phyloP scores from a whole-genome alignment of 2,113 vertebrate genomes.

The Indri indri region DNA sequence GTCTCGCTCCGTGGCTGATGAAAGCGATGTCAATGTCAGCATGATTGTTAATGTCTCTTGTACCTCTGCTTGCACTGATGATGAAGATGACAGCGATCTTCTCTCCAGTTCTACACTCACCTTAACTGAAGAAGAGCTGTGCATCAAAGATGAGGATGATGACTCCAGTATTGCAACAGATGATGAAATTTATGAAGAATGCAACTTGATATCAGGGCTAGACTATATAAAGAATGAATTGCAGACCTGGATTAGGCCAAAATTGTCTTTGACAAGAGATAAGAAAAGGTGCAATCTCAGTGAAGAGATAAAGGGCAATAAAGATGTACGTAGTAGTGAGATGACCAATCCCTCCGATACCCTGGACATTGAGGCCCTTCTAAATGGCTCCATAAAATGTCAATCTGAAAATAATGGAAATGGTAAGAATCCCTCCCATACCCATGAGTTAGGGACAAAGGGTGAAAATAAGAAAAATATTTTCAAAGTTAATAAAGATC shows the following conservation, averaged over 20 bases:
- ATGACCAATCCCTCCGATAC: slow-evolving; percentile 78
- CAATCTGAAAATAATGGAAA: slow-evolving; percentile 86
- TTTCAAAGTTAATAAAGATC: slow-evolving; percentile 83
- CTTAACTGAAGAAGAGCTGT: slow-evolving; percentile 96
- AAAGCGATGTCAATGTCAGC: slow-evolving; percentile 94
- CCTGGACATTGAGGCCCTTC: slow-evolving; percentile 83
- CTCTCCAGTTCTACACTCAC: slow-evolving; percentile 98
- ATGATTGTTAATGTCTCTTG: slow-evolving; percentile 99
- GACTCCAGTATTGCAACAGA: slow-evolving; percentile 92
- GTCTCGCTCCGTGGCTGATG: slow-evolving; percentile 87
- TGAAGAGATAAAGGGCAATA: slow-evolving; percentile 89
- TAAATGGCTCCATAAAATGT: slow-evolving; percentile 85
- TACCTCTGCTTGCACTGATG: slow-evolving; percentile 96
- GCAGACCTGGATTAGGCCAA: slow-evolving; percentile 92
- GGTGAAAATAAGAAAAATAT: slow-evolving; percentile 74
- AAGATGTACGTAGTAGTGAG: slow-evolving; percentile 79
- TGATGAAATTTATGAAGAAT: slow-evolving; percentile 92
- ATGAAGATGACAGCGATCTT: slow-evolving; percentile 97
- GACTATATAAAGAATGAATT: slow-evolving; percentile 96
- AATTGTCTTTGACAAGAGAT: slow-evolving; percentile 86
- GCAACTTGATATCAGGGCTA: slow-evolving; percentile 89
- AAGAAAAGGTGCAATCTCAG: slow-evolving; percentile 87
- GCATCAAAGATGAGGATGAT: slow-evolving; percentile 91
- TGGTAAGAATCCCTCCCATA: slow-evolving; percentile 78
- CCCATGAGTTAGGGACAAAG: slow-evolving; percentile 71